Conservation (phyloP, 1,140 invertebrate species). For the Gryllus bimaculatus region DNA sequence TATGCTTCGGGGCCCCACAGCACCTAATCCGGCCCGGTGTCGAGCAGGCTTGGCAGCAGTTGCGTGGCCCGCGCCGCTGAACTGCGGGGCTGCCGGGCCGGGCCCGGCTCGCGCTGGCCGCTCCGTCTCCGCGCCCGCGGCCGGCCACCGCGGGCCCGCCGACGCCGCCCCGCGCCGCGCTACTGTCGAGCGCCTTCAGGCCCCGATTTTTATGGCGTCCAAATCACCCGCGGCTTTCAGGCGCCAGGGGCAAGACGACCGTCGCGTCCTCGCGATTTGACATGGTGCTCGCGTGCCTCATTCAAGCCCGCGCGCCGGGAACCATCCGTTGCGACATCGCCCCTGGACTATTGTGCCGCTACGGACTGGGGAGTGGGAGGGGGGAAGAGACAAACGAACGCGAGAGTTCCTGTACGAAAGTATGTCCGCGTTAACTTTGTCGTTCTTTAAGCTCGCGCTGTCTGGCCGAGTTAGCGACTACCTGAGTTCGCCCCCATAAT, state of each 20-base stretch:
- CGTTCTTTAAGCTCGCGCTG: background rate
- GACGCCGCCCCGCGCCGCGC: no score
- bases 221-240: background rate
- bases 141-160: no score
- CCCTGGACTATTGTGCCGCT: background rate
- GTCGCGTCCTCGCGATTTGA: background rate
- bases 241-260: background rate
- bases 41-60: no score
- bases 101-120: no score
- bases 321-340: background rate
- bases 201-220: background rate
- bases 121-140: no score
- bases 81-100: no score
- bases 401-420: background rate
- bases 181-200: background rate
- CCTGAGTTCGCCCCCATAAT: background rate
- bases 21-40: no score
- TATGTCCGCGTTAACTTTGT: background rate
- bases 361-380: background rate
- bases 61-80: no score
- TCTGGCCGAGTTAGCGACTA: background rate
- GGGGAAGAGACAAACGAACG: no score
- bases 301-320: background rate
- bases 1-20: no score
- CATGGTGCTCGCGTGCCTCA: background rate